A percentile compares a stretch with the other conserved stretches of the same genome.
Evolutionary conservation across 2,113 vertebrate species (phyloP).

Genomic region (Neofelis nebulosa): DNA sequence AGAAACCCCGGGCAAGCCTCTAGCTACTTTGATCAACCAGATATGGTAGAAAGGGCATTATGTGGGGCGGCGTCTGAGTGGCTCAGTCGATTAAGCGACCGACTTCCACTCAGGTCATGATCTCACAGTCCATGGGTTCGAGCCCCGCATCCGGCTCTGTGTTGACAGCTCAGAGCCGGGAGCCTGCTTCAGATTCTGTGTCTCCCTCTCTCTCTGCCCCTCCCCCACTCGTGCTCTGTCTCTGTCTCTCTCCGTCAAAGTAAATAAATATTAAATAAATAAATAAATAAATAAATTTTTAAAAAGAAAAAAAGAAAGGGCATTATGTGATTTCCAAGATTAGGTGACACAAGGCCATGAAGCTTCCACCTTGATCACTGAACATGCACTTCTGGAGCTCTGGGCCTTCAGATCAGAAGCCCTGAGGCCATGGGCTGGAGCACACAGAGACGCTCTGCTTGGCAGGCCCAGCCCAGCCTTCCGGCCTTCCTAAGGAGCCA

Average conservation of each 20-base stretch:
- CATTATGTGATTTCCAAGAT: neutral
- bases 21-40: neutral
- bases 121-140: too few relatives aligned
- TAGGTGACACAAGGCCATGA: neutral
- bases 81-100: too few relatives aligned
- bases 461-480: neutral
- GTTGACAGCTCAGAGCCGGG: too few relatives aligned
- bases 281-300: too few relatives aligned
- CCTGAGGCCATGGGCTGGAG: neutral
- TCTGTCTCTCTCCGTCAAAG: too few relatives aligned
- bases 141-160: too few relatives aligned
- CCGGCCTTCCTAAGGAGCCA: neutral
- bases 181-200: too few relatives aligned
- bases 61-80: too few relatives aligned
- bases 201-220: too few relatives aligned
- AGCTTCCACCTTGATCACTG: neutral
- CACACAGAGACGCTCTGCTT: fast-evolving
- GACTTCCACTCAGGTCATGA: too few relatives aligned
- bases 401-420: neutral
- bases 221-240: too few relatives aligned
- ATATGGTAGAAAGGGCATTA: neutral
- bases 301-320: neutral
- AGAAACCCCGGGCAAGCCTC: neutral
- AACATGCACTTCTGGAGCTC: neutral
- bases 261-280: too few relatives aligned